Evolutionary conservation across 1,140 invertebrate genomes (phyloP), one percentile per base, ranked within the genome.

Genomic region (Drosophila varians): DNA sequence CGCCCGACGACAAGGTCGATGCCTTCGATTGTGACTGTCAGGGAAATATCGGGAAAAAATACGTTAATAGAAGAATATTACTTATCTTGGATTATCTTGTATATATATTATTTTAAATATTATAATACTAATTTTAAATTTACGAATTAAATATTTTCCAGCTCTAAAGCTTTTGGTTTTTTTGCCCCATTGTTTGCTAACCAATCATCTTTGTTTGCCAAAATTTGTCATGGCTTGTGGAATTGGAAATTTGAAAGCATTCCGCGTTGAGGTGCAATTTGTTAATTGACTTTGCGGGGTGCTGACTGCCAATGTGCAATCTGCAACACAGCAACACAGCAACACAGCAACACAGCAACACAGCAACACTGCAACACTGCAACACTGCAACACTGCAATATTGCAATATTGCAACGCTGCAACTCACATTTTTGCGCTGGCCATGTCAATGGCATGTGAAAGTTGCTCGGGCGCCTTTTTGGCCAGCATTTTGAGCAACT

Each of bases 1-100:
- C 90, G 14, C 90, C 90, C 31, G 90, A 91, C 8, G 90, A 91
- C 7, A 91, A 21, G 4, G 90, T 91, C 28, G 90, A 91, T 16
- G 72, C 84, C 73, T 91, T 91, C 19, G 90, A 91, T 62, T 91
- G 90, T 34, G 82, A 86, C 90, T 91, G 54, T 3, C 71, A 74
- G 12, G 21, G 21, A 36, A n/a, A n/a, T n/a, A n/a, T n/a, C n/a
- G n/a, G n/a, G n/a, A n/a, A n/a, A n/a, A n/a, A n/a, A n/a, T n/a
- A n/a, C n/a, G n/a, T n/a, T n/a, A n/a, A n/a, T n/a, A n/a, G n/a
- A n/a, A n/a, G n/a, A n/a, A n/a, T n/a, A n/a, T n/a, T n/a, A n/a
- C n/a, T n/a, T n/a, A n/a, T n/a, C n/a, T n/a, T n/a, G n/a, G n/a
- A n/a, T n/a, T n/a, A n/a, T n/a, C n/a, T n/a, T n/a, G n/a, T n/a